phyloP scores from a whole-genome alignment of 2,113 vertebrate species.

The Brachyistius frenatus region DNA sequence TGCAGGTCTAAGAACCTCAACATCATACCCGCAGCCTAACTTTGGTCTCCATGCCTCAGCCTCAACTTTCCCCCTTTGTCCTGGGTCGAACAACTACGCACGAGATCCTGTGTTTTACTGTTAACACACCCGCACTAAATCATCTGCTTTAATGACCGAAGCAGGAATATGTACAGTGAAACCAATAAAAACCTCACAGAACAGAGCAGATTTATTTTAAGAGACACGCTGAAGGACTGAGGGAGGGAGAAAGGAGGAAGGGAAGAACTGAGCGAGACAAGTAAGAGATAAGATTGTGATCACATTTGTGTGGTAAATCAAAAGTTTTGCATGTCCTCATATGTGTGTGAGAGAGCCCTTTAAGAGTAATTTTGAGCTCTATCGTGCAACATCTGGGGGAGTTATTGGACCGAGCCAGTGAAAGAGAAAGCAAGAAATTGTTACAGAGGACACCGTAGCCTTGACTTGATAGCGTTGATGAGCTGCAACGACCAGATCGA shows the following conservation, averaged over 20 bases:
- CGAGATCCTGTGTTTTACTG: constrained; percentile 36
- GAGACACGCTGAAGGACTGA: constrained; percentile 11
- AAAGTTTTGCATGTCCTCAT: constrained; percentile 11
- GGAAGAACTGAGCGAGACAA: not conserved
- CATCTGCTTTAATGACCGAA: constrained; percentile 67
- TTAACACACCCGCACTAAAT: constrained; percentile 64
- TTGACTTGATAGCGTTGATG: constrained; percentile 41
- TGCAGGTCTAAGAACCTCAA: not conserved
- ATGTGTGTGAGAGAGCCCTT: constrained; percentile 5
- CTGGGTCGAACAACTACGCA: constrained; percentile 13
- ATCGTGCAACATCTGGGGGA: constrained; percentile 52
- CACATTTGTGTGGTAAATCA: constrained; percentile 56
- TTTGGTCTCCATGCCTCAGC: not conserved
- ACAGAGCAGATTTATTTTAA: constrained; percentile 61
- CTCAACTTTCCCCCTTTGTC: constrained; percentile 40
- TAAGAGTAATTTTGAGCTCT: constrained; percentile 51
- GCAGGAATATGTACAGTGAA: constrained; percentile 41
- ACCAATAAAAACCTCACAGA: constrained; percentile 65
- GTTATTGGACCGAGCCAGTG: constrained; percentile 22
- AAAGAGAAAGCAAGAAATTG: constrained; percentile 26
- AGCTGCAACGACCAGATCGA: constrained; percentile 28
- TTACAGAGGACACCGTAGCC: constrained; percentile 40
- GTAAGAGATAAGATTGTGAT: constrained; percentile 68
- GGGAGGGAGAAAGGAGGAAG: constrained; percentile 25
- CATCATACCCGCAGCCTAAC: not conserved